Base-by-base conservation (phyloP, 2,888 invertebrate species). In the Ceriagrion tenellum region DNA sequence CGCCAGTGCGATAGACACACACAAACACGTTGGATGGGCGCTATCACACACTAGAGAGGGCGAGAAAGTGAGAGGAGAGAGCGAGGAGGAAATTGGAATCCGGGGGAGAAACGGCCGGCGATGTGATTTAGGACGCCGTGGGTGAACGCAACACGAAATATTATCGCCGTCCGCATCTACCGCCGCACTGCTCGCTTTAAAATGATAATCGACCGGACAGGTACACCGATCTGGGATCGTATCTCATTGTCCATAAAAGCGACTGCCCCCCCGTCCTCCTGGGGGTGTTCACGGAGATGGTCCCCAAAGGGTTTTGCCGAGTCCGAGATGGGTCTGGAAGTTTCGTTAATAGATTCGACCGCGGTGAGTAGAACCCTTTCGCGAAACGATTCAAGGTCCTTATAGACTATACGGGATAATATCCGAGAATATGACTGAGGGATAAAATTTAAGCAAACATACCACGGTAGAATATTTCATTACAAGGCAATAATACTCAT, bases 11-110 rank as follows among this genome's bases (percentile, higher is more conserved):
- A 93, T 93, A 69, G 13, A 74, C 26, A 93, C 81, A 30, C 69
- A 69, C 69, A 47, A 12, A 69, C 69, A 69, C 12, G 69, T 26
- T 23, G 10, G 26, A 69, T 10, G 30, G 30, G 81, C 81, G 3
- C 8, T 47, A 47, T 69, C n/a, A 59, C 59, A 59, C 59, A n/a
- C n/a, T n/a, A 69, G 16, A 81, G 35, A 81, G 30, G 13, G 81
- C 69, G n/a, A 18, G 30, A 35, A 30, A 81, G 81, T 35, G 35
- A 81, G 81, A 3, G 16, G 35, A 20, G 69, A 69, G 69, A 81
- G 81, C 30, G 81, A 35, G 18, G 81, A 81, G 81, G 81, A 81
- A 81, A 81, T 81, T 81, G 81, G 81, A 81, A 81, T 81, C 81
- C 81, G 81, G 35, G 30, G 81, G 81, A 81, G 81, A 81, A 35